Evolutionary conservation across 1,140 invertebrate species (phyloP), one percentile per base, ranked within the genome.

Genomic region (Drosophila grimshawi): DNA sequence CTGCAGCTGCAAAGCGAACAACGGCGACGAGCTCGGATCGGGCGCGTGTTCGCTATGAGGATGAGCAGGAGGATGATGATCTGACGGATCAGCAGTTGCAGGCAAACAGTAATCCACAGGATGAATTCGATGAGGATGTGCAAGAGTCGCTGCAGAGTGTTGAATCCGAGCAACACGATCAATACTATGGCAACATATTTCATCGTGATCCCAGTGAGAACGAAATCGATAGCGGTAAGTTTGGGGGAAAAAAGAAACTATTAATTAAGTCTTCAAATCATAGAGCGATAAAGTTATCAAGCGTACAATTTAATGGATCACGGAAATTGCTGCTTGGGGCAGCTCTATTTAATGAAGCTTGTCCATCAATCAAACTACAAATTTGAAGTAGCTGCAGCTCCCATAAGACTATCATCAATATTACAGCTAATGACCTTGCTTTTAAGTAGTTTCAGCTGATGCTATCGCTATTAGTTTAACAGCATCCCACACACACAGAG

Each of bases 111-210:
- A 81, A 73, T 59, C 41, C 51, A 7, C 75, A 81, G 19, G 74
- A 83, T 51, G 92, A 93, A 79, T 76, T 92, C 71, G 86, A 91
- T 33, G 70, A 77, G 53, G 80, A 90, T 74, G 86, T 92, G 3
- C 92, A 93, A 81, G 91, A 93, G 33, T 85, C 91, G n/a, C 89
- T 95, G 85, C 94, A 95, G 91, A 95, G 94, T 71, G 95, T 95
- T 4, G 95, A 95, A 81, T 95, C 94, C 7, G 94, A 95, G 86
- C 94, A 94, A 74, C 94, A 94, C 37, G 90, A 93, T 69, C 92
- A 93, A 41, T 92, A 93, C 74, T 93, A 93, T 69, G 92, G 93
- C 32, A 89, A 93, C 48, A 80, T 91, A 62, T 91, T 92, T 49
- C 66, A 81, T 63, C 78, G 90, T 6, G 91, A 92, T 89, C 86